A percentile compares a stretch with the other conserved stretches of the same genome.
Evolutionary conservation across 1,140 invertebrate species (phyloP).

Genomic region (Bacillus rossius): DNA sequence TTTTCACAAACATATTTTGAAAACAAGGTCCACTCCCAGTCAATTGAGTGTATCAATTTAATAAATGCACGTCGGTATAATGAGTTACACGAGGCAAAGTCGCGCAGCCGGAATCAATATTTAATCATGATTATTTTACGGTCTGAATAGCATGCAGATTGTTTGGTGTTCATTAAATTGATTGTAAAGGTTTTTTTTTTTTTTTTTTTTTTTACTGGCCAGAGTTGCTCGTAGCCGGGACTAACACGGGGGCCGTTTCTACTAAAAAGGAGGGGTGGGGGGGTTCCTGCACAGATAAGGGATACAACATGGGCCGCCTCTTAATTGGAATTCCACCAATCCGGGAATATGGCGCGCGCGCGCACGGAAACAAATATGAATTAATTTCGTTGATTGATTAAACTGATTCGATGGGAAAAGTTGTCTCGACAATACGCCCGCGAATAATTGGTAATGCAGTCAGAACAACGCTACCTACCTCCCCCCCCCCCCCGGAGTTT

Average conservation of each 20-base stretch:
- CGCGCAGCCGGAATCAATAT: constrained; percentile 12
- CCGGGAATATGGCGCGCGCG: constrained; percentile 2
- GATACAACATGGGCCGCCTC: not conserved
- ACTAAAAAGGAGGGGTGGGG: too few species aligned
- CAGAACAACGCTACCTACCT: too few species aligned
- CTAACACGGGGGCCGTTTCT: too few species aligned
- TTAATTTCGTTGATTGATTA: constrained; percentile 16
- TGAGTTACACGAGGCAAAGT: not conserved
- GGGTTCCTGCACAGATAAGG: too few species aligned
- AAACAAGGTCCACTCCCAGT: not conserved
- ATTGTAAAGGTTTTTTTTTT: constrained; percentile 8
- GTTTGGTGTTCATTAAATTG: constrained; percentile 16
- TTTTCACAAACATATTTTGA: too few species aligned
- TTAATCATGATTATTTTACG: constrained; percentile 17
- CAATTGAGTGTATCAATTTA: constrained; percentile 18
- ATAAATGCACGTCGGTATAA: constrained; percentile 11
- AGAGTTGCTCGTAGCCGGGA: not conserved
- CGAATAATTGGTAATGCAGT: too few species aligned
- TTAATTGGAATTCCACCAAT: constrained; percentile 13
- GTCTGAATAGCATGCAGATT: constrained; percentile 14
- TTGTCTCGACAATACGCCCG: constrained; percentile 7
- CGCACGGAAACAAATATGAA: constrained; percentile 12
- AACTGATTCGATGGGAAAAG: constrained; percentile 11
- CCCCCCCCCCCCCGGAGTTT: too few species aligned
- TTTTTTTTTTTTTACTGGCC: not conserved